Evolutionary conservation across 2,797 vertebrate genomes (phyloP).

Genomic region (Hypotaenidia okinawae): DNA sequence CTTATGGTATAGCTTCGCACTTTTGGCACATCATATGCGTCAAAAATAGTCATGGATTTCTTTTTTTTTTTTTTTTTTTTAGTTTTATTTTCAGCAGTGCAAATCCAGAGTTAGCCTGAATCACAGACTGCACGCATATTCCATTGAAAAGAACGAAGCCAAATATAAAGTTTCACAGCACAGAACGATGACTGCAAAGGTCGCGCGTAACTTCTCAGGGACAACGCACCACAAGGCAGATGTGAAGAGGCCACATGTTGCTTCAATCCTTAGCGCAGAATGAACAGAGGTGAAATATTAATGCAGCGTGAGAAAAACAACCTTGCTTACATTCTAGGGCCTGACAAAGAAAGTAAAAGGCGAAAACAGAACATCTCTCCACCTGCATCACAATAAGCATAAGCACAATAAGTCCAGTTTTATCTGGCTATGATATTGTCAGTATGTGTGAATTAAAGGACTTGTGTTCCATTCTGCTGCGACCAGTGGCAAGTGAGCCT

Average conservation of each 20-base stretch:
- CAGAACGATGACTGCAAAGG: background rate
- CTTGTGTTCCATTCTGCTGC: background rate
- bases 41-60: background rate
- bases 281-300: conserved; percentile 31
- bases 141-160: background rate
- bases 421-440: background rate
- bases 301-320: background rate
- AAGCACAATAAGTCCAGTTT: background rate
- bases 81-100: background rate
- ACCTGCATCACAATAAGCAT: background rate
- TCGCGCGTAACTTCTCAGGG: background rate
- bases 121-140: background rate
- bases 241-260: conserved; percentile 27
- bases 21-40: background rate
- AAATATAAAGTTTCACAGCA: background rate
- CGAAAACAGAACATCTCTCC: background rate
- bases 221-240: background rate
- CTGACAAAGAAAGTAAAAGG: background rate
- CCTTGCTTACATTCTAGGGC: background rate
- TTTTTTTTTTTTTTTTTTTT: no score
- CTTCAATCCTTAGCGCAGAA: background rate
- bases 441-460: background rate
- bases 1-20: background rate
- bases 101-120: background rate
- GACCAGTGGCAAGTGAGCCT: background rate